Percentiles rank a stretch among this genome's conserved stretches.
phyloP scores from a whole-genome alignment of 2,888 invertebrate genomes.

The Biston betularia region DNA sequence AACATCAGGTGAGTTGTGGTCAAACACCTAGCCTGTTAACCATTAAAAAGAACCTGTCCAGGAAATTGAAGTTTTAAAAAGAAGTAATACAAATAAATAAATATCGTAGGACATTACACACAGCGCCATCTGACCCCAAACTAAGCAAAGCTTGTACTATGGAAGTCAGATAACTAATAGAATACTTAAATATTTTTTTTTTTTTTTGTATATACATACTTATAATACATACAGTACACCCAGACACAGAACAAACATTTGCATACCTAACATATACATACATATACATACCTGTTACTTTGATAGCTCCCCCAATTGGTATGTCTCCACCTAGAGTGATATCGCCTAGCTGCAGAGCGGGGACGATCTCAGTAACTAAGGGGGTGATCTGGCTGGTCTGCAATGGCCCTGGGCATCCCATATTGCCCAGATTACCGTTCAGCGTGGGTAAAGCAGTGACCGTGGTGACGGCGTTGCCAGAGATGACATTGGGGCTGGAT shows the following conservation, averaged over 20 bases:
- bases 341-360: slow-evolving; percentile 69
- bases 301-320: slow-evolving; percentile 70
- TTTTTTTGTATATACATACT: not conserved
- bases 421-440: slow-evolving; percentile 16
- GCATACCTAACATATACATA: too few relatives aligned
- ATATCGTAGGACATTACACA: not conserved
- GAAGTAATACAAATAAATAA: too few relatives aligned
- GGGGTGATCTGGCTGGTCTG: slow-evolving; percentile 60
- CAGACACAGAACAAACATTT: too few relatives aligned
- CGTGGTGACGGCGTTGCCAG: slow-evolving; percentile 44
- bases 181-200: too few relatives aligned
- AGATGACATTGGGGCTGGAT: slow-evolving; percentile 34
- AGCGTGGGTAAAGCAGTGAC: slow-evolving; percentile 40
- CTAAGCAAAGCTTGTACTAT: too few relatives aligned
- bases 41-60: too few relatives aligned
- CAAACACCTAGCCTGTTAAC: too few relatives aligned
- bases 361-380: slow-evolving; percentile 67
- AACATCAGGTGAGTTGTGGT: too few relatives aligned
- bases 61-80: too few relatives aligned
- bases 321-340: slow-evolving; percentile 67
- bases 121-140: too few relatives aligned
- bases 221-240: too few relatives aligned
- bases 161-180: too few relatives aligned
- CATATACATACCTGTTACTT: slow-evolving; percentile 55
- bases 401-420: slow-evolving; percentile 30